A percentile compares a stretch with the other conserved stretches of the same genome.
phyloP scores from a whole-genome alignment of 2,888 invertebrate genomes.

The Drosophila infuscata region DNA sequence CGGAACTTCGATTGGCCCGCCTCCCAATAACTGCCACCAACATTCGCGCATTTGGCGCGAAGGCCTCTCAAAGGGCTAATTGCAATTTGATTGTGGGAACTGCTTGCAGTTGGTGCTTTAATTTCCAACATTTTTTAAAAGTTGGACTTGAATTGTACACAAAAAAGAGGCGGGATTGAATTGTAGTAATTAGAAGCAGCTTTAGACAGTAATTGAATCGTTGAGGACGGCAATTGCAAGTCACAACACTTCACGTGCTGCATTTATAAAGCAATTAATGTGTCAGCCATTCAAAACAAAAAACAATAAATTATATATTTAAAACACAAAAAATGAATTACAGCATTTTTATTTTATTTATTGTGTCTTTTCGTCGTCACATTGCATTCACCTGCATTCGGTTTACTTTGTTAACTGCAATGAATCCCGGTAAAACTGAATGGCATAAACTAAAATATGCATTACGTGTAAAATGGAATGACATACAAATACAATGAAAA shows the following conservation, averaged over 20 bases:
- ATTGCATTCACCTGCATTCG: constrained; percentile 35
- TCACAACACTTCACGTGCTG: constrained; percentile 6
- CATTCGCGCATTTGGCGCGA: constrained; percentile 31
- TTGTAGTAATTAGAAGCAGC: constrained; percentile 15
- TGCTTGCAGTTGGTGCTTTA: constrained; percentile 52
- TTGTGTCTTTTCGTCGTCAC: constrained; percentile 12
- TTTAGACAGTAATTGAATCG: background rate
- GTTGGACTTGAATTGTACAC: background rate
- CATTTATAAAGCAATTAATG: constrained; percentile 22
- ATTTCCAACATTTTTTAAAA: constrained; percentile 31
- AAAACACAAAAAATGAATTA: background rate
- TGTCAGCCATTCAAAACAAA: background rate
- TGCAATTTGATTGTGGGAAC: constrained; percentile 68
- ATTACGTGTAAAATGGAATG: constrained; percentile 44
- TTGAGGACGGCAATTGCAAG: background rate
- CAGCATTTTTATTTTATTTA: background rate
- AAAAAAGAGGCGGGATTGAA: constrained; percentile 10
- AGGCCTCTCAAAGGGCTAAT: constrained; percentile 61
- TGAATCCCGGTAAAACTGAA: constrained; percentile 27
- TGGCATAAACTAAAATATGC: constrained; percentile 57
- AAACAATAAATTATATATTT: accelerated
- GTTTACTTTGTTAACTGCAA: constrained; percentile 39
- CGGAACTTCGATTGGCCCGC: constrained; percentile 34
- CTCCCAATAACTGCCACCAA: background rate
- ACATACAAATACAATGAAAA: constrained; percentile 32